Evolutionary conservation across 1,140 invertebrate species (phyloP), one percentile per base, ranked within the genome.

Genomic region (Spodoptera frugiperda): DNA sequence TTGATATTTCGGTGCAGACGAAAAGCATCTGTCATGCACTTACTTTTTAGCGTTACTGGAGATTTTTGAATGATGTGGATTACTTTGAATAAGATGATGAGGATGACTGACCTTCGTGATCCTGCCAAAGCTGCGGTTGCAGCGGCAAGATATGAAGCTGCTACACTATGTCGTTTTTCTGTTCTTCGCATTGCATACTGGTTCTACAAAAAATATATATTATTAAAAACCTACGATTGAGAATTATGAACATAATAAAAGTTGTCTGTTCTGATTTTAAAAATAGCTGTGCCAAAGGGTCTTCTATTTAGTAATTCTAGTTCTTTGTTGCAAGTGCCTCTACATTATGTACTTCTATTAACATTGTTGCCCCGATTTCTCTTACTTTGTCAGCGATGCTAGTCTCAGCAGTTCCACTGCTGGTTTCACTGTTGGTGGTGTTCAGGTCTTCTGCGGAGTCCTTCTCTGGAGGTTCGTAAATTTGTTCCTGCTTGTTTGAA

Each of bases 141-240:
- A n/a, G 89, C 85, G 17, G 91, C 91, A 0, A 93, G 74, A 57
- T 87, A 93, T 33, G 81, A 82, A 2, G 91, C 91, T 14, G 91
- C 91, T 1, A 88, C 81, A 21, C 91, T 93, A 10, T 86, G 86
- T 30, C 89, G 83, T 25, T 80, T 89, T 17, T 91, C 89, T 17
- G 73, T 53, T 1, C 68, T 15, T 39, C 79, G 71, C 15, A 68
- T 77, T 33, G 65, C 8, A 55, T 68, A 87, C 46, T 78, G 77
- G 74, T 80, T 74, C 82, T 84, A 51, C 44, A 30, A 46, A 39
- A 51, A 33, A 15, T 49, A 48, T 33, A n/a, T n/a, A n/a, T n/a
- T n/a, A n/a, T 10, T 15, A 51, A 15, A 39, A 39, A 39, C 6
- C 6, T 10, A 10, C 2, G 0, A 4, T 39, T 39, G 33, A 39